phyloP scores from a whole-genome alignment of 2,797 vertebrate species.

The Ptychadena robeensis region DNA sequence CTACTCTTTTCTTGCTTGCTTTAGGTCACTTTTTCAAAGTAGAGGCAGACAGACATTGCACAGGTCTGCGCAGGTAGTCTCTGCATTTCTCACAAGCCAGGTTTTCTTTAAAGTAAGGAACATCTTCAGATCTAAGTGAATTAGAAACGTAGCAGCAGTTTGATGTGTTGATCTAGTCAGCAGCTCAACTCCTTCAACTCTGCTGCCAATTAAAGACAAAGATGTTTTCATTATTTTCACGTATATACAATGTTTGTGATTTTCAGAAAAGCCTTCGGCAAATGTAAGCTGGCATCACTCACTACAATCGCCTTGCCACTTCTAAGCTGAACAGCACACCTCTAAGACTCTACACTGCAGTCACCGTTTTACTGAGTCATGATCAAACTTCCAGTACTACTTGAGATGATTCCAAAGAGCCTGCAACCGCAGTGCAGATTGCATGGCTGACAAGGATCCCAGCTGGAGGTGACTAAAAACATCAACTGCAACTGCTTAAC shows the following conservation, averaged over 20 bases:
- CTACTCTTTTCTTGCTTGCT: too few species aligned
- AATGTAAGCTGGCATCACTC: not conserved
- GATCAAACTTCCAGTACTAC: slow-evolving; percentile 37
- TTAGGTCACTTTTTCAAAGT: too few species aligned
- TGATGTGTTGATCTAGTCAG: too few species aligned
- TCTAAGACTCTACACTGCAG: slow-evolving; percentile 12
- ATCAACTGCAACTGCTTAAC: slow-evolving; percentile 45
- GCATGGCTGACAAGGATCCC: slow-evolving; percentile 38
- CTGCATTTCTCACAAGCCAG: too few species aligned
- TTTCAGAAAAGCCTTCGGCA: not conserved
- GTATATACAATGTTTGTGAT: not conserved
- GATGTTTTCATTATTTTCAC: not conserved
- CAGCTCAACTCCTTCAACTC: too few species aligned
- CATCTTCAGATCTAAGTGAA: too few species aligned
- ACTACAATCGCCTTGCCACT: not conserved
- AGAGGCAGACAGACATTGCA: too few species aligned
- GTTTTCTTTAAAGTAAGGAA: too few species aligned
- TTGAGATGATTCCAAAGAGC: slow-evolving; percentile 50
- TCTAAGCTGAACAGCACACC: slow-evolving; percentile 12
- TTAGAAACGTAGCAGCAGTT: too few species aligned
- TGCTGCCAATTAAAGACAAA: too few species aligned
- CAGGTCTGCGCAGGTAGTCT: too few species aligned
- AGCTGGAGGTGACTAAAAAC: slow-evolving; percentile 54
- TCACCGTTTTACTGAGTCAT: slow-evolving; percentile 29
- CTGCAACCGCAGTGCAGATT: slow-evolving; percentile 44